phyloP scores from a whole-genome alignment of 2,113 vertebrate genomes.

The Heteronetta atricapilla region DNA sequence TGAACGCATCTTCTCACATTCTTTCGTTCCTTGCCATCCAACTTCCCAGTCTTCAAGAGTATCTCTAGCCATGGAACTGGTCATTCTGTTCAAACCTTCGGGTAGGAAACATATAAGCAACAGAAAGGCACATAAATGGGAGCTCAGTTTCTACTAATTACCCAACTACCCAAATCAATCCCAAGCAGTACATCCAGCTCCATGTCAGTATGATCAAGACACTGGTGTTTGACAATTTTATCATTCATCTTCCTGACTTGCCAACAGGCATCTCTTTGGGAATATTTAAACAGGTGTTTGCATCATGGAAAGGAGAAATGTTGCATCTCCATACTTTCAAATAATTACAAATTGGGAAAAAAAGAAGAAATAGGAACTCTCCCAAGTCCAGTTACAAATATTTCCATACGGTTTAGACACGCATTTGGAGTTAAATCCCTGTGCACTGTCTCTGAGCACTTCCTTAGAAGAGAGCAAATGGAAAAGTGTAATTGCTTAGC shows the following conservation, averaged over 20 bases:
- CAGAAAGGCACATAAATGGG: neutral
- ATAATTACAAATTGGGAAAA: neutral
- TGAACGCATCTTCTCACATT: fast-evolving
- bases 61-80: neutral
- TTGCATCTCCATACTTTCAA: neutral
- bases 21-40: neutral
- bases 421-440: neutral
- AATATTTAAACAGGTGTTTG: neutral
- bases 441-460: neutral
- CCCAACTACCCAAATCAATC: neutral
- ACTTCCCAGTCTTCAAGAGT: neutral
- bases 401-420: neutral
- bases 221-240: neutral
- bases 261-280: neutral
- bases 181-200: neutral
- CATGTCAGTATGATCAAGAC: neutral
- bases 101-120: neutral
- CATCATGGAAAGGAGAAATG: neutral
- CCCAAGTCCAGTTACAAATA: neutral
- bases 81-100: neutral
- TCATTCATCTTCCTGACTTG: neutral
- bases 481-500: constrained; percentile 2
- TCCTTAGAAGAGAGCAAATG: neutral
- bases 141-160: neutral
- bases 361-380: neutral